Evolutionary conservation across 2,113 vertebrate species (phyloP).

Genomic region (Plotosus lineatus): DNA sequence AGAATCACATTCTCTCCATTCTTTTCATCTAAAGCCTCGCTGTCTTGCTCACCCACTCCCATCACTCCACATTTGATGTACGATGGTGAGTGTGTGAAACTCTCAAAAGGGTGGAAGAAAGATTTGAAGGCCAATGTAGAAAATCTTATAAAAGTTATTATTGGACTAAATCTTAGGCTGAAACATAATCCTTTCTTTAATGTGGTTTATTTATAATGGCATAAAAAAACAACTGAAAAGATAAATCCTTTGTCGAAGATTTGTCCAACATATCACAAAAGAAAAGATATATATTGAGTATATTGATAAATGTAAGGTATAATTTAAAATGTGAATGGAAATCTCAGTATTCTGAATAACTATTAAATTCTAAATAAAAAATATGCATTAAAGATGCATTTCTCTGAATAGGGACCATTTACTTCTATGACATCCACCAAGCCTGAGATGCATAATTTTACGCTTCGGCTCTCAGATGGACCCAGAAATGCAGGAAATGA

Average conservation of each 20-base stretch:
- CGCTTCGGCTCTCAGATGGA: too few relatives aligned
- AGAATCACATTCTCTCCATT: constrained; percentile 73
- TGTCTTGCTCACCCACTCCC: constrained; percentile 71
- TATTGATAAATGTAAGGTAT: background rate
- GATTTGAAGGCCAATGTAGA: background rate
- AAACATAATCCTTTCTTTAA: background rate
- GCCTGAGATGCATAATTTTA: too few relatives aligned
- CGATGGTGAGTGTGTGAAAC: constrained; percentile 38
- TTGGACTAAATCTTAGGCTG: background rate
- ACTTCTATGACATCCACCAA: too few relatives aligned
- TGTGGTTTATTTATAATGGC: background rate
- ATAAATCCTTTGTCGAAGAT: background rate
- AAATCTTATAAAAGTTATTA: background rate
- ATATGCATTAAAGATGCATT: too few relatives aligned
- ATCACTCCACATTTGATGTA: constrained; percentile 31
- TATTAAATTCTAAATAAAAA: background rate
- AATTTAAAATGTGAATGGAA: background rate
- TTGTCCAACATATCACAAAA: background rate
- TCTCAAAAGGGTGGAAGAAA: background rate
- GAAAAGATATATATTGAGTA: background rate
- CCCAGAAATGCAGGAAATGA: too few relatives aligned
- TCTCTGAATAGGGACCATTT: too few relatives aligned
- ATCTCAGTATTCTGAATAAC: background rate
- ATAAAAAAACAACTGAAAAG: background rate
- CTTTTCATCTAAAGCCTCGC: constrained; percentile 66